phyloP scores from a whole-genome alignment of 2,888 invertebrate genomes.

The Sinotaia quadrata region DNA sequence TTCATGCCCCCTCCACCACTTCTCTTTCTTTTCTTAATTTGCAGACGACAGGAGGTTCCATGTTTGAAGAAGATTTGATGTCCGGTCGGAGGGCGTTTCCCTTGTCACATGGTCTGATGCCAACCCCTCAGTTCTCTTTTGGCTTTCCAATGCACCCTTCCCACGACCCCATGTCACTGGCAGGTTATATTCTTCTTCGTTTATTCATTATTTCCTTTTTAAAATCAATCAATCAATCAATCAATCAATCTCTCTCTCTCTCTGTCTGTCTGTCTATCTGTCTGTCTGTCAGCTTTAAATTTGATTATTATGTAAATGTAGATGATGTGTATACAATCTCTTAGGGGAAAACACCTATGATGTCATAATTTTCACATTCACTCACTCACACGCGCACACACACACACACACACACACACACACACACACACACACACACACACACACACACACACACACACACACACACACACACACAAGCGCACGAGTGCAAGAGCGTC shows the following conservation, averaged over 20 bases:
- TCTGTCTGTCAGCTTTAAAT: neutral
- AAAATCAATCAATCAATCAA: neutral
- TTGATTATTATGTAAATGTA: neutral
- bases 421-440: too few species aligned
- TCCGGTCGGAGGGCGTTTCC: conserved; percentile 64
- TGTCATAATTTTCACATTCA: too few species aligned
- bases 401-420: too few species aligned
- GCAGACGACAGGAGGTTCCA: conserved; percentile 42
- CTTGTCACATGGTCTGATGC: conserved; percentile 63
- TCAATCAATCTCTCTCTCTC: neutral
- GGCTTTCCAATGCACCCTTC: conserved; percentile 70
- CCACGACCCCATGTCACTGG: conserved; percentile 67
- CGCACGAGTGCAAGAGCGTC: too few species aligned
- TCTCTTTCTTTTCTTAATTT: neutral
- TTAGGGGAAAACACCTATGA: too few species aligned
- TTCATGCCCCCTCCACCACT: neutral
- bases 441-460: too few species aligned
- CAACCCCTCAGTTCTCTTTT: conserved; percentile 69
- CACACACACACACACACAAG: too few species aligned
- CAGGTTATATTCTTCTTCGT: too few species aligned
- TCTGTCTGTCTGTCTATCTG: neutral
- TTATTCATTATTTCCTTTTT: too few species aligned
- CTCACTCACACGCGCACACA: too few species aligned
- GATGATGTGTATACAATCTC: too few species aligned
- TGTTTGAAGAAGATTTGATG: conserved; percentile 69